These are phyloP conservation scores for Dicentrarchus labrax DNA, from an alignment of 2,113 vertebrate species.

Conservation along the genomic window DNA sequence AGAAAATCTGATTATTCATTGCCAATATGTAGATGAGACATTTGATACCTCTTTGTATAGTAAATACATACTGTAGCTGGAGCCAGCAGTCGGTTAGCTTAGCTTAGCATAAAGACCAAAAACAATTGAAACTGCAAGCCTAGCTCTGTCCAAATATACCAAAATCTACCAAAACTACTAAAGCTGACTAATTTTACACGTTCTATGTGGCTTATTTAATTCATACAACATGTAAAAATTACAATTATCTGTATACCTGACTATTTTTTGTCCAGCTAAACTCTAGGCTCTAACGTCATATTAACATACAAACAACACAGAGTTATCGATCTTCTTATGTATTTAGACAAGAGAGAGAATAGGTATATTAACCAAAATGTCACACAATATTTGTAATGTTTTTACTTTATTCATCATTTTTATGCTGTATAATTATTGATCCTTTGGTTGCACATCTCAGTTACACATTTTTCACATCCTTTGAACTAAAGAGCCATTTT, in stretches of 20 bases:
- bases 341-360: not conserved
- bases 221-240: not conserved
- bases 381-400: not conserved
- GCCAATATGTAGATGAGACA: not conserved
- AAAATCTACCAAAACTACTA: not conserved
- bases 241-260: not conserved
- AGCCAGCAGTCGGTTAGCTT: not conserved
- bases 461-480: slow-evolving; percentile 4
- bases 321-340: not conserved
- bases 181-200: not conserved
- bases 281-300: not conserved
- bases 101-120: not conserved
- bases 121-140: not conserved
- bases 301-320: not conserved
- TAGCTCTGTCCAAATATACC: not conserved
- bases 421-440: not conserved
- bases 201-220: not conserved
- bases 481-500: slow-evolving; percentile 11
- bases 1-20: too few species aligned
- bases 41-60: not conserved
- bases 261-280: not conserved
- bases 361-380: not conserved
- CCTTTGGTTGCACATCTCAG: slow-evolving; percentile 4
- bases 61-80: not conserved
- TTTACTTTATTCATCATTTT: slow-evolving; percentile 3